Evolutionary conservation across 2,888 invertebrate species (phyloP).

Genomic region (Hirtodrosophila trivittata): DNA sequence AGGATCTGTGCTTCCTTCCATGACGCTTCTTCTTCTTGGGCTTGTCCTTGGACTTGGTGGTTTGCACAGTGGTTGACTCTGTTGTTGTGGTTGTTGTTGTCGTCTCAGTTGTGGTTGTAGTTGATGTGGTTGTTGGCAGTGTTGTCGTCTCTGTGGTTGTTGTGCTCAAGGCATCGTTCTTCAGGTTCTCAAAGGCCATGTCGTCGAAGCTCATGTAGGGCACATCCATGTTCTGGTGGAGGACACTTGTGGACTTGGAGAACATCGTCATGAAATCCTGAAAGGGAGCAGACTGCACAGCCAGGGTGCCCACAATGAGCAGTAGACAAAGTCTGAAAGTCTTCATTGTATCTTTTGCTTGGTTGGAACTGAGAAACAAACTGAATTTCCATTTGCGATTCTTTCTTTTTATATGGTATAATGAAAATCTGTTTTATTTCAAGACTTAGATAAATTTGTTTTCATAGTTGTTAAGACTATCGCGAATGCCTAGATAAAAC

Average conservation of each 20-base stretch:
- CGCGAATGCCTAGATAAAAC: constrained; percentile 24
- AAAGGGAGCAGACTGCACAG: neutral
- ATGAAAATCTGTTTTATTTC: constrained; percentile 2
- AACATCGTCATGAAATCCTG: constrained; percentile 1
- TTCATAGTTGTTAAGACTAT: constrained; percentile 3
- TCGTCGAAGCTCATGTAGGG: constrained; percentile 45
- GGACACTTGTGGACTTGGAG: constrained; percentile 2
- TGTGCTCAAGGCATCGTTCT: constrained; percentile 23
- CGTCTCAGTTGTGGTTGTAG: neutral
- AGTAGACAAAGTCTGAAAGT: neutral
- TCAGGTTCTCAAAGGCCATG: constrained; percentile 31
- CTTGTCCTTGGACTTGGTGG: neutral
- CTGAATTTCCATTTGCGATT: constrained; percentile 10
- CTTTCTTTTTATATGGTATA: constrained; percentile 30
- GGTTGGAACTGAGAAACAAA: constrained; percentile 8
- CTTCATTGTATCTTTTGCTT: constrained; percentile 20
- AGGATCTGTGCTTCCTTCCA: neutral
- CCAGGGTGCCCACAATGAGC: constrained; percentile 9
- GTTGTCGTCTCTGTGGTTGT: constrained; percentile 18
- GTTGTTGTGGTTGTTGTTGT: neutral
- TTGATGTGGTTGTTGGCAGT: neutral
- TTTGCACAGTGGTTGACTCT: neutral
- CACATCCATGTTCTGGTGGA: constrained; percentile 23
- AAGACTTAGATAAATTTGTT: constrained; percentile 8
- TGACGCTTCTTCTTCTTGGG: neutral